Evolutionary conservation across 2,113 vertebrate genomes (phyloP).

Genomic region (Chloropsis cyanopogon): DNA sequence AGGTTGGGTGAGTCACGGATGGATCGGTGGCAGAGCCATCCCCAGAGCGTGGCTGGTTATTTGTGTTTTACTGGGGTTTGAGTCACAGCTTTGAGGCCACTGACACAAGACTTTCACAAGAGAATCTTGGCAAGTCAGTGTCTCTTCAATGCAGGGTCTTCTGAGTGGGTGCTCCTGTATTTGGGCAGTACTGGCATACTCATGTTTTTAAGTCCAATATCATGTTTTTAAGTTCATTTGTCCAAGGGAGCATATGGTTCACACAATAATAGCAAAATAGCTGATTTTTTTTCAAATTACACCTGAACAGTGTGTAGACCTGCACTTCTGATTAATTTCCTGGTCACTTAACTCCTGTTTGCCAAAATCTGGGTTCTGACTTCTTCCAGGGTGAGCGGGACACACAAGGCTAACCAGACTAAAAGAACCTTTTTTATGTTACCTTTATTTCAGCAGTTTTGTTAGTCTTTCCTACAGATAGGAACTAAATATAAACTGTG

Average conservation of each 20-base stretch:
- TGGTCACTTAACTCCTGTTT: neutral
- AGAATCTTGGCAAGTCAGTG: neutral
- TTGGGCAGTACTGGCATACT: neutral
- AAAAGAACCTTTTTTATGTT: neutral
- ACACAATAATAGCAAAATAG: neutral
- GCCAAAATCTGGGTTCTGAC: neutral
- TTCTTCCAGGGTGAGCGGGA: fast-evolving
- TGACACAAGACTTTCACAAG: neutral
- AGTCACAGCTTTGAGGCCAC: neutral
- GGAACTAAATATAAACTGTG: neutral
- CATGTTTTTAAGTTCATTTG: neutral
- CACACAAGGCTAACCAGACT: neutral
- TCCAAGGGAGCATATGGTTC: neutral
- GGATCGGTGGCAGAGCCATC: neutral
- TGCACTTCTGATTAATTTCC: neutral
- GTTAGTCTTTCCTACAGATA: neutral
- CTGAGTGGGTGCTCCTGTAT: neutral
- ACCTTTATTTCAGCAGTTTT: neutral
- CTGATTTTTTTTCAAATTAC: neutral
- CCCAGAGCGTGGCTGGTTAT: neutral
- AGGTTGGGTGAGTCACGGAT: neutral
- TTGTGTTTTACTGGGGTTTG: neutral
- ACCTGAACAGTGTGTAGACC: neutral
- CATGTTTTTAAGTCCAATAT: neutral
- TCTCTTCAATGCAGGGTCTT: neutral